phyloP scores from a whole-genome alignment of 2,888 invertebrate genomes.

The Xanthostigma xanthostigma region DNA sequence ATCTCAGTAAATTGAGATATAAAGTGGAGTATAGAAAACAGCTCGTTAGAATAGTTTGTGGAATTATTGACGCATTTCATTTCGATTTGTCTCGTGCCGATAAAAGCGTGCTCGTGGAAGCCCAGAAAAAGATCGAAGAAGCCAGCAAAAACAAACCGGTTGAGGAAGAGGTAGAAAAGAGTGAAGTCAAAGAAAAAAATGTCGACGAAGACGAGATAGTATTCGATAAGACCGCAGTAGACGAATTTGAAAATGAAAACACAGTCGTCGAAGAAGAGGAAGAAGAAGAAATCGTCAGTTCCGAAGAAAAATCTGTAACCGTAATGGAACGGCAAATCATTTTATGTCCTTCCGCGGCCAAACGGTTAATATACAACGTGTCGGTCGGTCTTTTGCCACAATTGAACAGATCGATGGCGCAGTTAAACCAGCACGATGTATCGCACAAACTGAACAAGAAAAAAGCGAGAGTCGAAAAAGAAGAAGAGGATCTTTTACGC shows the following conservation, averaged over 20 bases:
- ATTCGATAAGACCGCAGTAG: constrained; percentile 18
- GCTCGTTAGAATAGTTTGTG: constrained; percentile 57
- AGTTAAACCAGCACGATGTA: constrained; percentile 54
- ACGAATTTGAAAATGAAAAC: constrained; percentile 18
- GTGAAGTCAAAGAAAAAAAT: constrained; percentile 17
- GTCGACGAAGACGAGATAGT: constrained; percentile 30
- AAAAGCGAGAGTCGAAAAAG: constrained; percentile 51
- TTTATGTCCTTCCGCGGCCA: constrained; percentile 57
- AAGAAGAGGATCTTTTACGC: constrained; percentile 77
- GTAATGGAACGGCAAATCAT: constrained; percentile 32
- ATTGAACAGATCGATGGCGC: constrained; percentile 54
- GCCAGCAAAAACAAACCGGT: constrained; percentile 20
- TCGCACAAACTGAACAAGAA: constrained; percentile 67
- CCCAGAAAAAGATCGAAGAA: constrained; percentile 17
- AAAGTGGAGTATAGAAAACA: constrained; percentile 69
- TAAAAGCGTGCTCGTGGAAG: constrained; percentile 5
- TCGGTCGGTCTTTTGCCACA: constrained; percentile 62
- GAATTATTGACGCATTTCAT: constrained; percentile 81
- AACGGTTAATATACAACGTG: constrained; percentile 56
- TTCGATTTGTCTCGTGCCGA: constrained; percentile 63
- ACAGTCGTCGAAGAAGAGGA: constrained; percentile 17
- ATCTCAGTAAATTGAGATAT: constrained; percentile 58
- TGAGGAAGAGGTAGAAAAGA: constrained; percentile 17
- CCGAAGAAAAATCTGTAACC: constrained; percentile 13
- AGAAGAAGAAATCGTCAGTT: constrained; percentile 9